Conservation (phyloP, 2,888 invertebrate species). For the Drosophila rubida region DNA sequence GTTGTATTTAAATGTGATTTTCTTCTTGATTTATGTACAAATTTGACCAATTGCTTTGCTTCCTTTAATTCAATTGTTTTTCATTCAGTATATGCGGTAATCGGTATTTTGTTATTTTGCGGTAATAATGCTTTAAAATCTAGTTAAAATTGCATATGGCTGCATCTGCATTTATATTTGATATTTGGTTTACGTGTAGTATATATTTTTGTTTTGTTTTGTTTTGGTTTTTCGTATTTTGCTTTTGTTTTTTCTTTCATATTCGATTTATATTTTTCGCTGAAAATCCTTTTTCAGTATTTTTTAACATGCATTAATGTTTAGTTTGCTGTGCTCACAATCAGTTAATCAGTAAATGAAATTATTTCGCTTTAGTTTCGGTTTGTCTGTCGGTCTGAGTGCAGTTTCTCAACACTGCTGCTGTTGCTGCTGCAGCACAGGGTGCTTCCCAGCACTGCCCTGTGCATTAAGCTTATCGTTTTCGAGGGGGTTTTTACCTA, state of each 20-base stretch:
- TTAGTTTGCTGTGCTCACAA: constrained; percentile 49
- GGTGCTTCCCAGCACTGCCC: constrained; percentile 44
- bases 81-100: constrained; percentile 61
- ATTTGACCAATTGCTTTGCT: constrained; percentile 62
- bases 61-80: constrained; percentile 26
- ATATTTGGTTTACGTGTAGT: constrained; percentile 65
- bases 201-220: constrained; percentile 46
- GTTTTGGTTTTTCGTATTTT: constrained; percentile 27
- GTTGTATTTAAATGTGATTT: constrained; percentile 62
- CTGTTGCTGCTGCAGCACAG: constrained; percentile 29
- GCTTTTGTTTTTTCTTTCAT: constrained; percentile 26
- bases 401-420: constrained; percentile 41
- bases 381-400: constrained; percentile 37
- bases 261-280: constrained; percentile 15
- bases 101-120: constrained; percentile 67
- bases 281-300: constrained; percentile 41
- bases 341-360: constrained; percentile 61
- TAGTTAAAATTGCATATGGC: constrained; percentile 80
- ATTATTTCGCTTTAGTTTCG: constrained; percentile 40
- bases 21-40: constrained; percentile 64
- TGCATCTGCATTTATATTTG: constrained; percentile 75
- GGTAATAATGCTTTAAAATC: constrained; percentile 80
- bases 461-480: constrained; percentile 16
- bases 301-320: constrained; percentile 37
- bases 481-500: constrained; percentile 26